These are phyloP conservation scores for Labeo calbasu DNA, from an alignment of 2,797 vertebrate genomes.

Conservation along the genomic window DNA sequence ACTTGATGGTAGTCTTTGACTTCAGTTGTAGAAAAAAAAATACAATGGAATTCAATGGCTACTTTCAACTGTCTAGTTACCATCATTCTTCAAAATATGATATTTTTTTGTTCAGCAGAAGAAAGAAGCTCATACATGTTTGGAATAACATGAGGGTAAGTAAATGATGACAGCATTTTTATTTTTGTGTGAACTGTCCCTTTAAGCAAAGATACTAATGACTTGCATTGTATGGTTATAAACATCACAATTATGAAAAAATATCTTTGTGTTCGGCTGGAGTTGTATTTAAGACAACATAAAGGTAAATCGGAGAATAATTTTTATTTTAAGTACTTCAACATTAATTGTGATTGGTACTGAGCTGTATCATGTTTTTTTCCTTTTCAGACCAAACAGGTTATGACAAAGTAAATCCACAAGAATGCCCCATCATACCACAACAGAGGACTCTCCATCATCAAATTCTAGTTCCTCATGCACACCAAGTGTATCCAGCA, in stretches of 20 bases:
- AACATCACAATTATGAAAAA: neutral
- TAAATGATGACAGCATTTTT: no score
- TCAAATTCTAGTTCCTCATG: conserved; percentile 26
- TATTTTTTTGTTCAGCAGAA: no score
- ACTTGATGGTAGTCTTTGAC: no score
- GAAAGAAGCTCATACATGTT: no score
- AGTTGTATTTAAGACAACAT: neutral
- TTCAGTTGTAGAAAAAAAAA: no score
- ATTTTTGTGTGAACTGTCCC: no score
- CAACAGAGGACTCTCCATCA: neutral
- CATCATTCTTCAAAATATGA: no score
- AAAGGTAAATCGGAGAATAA: conserved; percentile 1
- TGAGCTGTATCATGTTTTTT: conserved; percentile 14
- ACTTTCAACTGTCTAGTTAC: no score
- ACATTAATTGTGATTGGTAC: neutral
- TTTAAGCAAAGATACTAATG: neutral
- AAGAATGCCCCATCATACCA: neutral
- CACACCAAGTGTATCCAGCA: conserved; percentile 31
- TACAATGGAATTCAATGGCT: no score
- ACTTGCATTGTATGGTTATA: conserved; percentile 17
- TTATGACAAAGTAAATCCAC: neutral
- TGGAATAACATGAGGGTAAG: no score
- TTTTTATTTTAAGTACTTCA: conserved; percentile 5
- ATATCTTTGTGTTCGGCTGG: neutral
- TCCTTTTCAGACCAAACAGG: conserved; percentile 8